Conservation (phyloP, 1,140 invertebrate genomes). For the Danaus plexippus region DNA sequence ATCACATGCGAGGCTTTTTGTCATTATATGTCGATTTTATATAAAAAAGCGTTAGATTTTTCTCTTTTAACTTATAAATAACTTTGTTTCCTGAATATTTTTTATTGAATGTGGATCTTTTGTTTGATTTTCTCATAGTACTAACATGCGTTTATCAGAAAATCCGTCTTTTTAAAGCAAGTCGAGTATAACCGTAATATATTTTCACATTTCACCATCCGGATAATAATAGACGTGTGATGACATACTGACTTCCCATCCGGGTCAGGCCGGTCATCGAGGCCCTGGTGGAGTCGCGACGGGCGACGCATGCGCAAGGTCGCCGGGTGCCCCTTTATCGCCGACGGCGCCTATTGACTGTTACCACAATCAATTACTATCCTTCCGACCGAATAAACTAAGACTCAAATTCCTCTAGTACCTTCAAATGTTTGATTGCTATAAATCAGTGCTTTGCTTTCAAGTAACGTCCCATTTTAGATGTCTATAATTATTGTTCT, state of each 20-base stretch:
- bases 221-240: conserved; percentile 13
- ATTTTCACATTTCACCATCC: neutral
- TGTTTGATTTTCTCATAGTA: no score
- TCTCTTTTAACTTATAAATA: no score
- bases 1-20: no score
- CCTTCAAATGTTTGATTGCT: conserved; percentile 35
- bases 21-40: no score
- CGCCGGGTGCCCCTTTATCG: conserved; percentile 57
- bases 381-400: conserved; percentile 27
- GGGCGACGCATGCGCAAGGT: conserved; percentile 58
- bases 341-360: conserved; percentile 36
- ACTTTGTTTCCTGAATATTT: no score
- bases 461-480: conserved; percentile 51
- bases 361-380: conserved; percentile 30
- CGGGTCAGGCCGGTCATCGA: conserved; percentile 18
- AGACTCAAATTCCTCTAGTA: conserved; percentile 31
- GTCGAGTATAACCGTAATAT: no score
- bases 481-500: conserved; percentile 27
- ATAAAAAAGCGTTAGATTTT: no score
- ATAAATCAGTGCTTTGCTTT: conserved; percentile 46
- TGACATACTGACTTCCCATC: conserved; percentile 23
- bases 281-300: conserved; percentile 30
- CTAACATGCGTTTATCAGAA: no score
- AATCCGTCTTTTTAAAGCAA: no score
- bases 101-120: no score